A percentile compares a stretch with the other conserved stretches of the same genome.
phyloP scores from a whole-genome alignment of 2,113 vertebrate species.

The Elephantulus edwardii region DNA sequence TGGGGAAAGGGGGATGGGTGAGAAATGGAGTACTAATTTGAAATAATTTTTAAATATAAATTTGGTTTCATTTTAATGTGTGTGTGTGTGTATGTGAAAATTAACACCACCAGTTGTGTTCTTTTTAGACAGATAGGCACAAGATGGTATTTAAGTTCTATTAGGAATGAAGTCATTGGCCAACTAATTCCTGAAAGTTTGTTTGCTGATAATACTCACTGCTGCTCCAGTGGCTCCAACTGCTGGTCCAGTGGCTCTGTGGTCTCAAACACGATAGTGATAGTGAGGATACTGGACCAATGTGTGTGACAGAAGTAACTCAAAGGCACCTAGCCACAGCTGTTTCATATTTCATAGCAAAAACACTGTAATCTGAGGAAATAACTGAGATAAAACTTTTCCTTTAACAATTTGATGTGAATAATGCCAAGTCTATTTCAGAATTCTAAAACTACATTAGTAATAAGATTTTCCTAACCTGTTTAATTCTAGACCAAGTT shows the following conservation, averaged over 20 bases:
- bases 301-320: too few species aligned
- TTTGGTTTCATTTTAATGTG: conserved; percentile 39
- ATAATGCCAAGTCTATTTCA: neutral
- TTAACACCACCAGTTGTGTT: neutral
- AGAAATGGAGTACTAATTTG: conserved; percentile 34
- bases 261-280: too few species aligned
- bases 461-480: neutral
- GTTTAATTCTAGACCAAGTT: neutral
- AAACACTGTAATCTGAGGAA: neutral
- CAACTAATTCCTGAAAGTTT: neutral
- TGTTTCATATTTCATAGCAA: neutral
- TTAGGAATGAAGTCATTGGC: conserved; percentile 2
- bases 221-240: too few species aligned
- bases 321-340: too few species aligned
- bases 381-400: conserved; percentile 11
- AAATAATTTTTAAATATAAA: neutral
- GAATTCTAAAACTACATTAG: neutral
- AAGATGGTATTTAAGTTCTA: neutral
- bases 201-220: neutral
- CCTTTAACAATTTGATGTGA: neutral
- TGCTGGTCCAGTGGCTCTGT: too few species aligned
- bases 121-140: neutral
- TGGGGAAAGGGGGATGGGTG: neutral
- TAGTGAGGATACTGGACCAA: too few species aligned
- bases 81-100: too few species aligned